Base-by-base conservation (phyloP, 2,888 invertebrate species). In the Oscheius sp. region DNA sequence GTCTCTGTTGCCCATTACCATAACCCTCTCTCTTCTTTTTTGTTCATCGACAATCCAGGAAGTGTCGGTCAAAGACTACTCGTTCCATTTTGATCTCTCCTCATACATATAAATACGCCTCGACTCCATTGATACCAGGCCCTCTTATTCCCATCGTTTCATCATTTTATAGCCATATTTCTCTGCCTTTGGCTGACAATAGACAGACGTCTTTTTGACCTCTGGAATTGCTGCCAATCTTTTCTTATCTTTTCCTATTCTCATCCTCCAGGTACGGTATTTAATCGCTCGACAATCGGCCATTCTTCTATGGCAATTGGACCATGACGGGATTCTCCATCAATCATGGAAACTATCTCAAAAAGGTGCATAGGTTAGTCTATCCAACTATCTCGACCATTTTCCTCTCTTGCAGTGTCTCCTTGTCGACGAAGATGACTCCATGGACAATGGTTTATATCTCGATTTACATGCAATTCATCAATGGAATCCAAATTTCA, bases 381-480 rank as follows among this genome's bases (percentile, higher is more conserved):
- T 59, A 7, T 29, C 23, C 45, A 5, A 5, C 13, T n/a, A 12
- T 52, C 16, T 18, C 18, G 18, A 16, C 18, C 45, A 52, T 49
- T 23, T 16, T 25, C 13, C 5, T 66, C n/a, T n/a, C n/a, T 69
- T 69, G 9, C 55, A 69, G 69, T 29, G 35, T 69, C n/a, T 52
- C 55, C 3, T 18, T 69, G n/a, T 52, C 55, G 18, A 21, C 43
- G 21, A 69, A 53, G 41, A 25, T 72, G 46, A 75, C 78, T 18
- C 76, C 76, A 58, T 78, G 78, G 78, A 68, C 61, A 6, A 76
- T 73, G 2, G 72, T 78, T 53, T 76, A 74, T 73, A 75, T 77
- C 55, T 75, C 73, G 16, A 77, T 77, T n/a, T 69, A 64, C 12
- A 53, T 77, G 16, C 78, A 78, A 43, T 74, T 78, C 59, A 53